Evolutionary conservation across 2,113 vertebrate species (phyloP), one percentile per base, ranked within the genome.

Genomic region (Pedionomus torquatus): DNA sequence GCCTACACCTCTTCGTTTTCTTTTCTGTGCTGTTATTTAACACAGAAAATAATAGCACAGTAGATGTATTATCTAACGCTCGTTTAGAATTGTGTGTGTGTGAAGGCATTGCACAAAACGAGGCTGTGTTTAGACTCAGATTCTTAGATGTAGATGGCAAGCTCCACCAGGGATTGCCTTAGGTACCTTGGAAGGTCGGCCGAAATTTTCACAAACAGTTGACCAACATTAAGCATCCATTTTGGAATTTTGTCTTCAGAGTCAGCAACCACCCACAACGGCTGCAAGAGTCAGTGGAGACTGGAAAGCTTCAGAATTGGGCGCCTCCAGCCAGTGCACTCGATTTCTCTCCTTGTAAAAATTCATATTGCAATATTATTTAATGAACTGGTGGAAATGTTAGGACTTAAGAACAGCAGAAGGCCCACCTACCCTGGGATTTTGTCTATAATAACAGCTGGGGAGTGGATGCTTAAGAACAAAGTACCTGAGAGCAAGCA

Each of bases 31-130:
- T 58, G 69, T 93, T 96, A 82, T 89, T 96, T 97, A 96, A 94
- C 78, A n/a, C 78, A 90, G 85, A 93, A 93, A 95, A 93, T 87
- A 95, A 96, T 84, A 95, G 78, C 93, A 85, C 94, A 95, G 89
- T 89, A 91, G 79, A 82, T 82, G 83, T 93, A 95, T 91, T 95
- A 81, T 93, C 91, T 95, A 87, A 92, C n/a, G 86, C 80, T 78
- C 24, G 3, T 89, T 96, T 88, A 58, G 49, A 89, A 83, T 14
- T 44, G 63, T 48, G 54, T 64, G 71, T 74, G 43, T 58, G 24
- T 75, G 83, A 87, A 95, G 84, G 81, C 89, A 55, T 35, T 82
- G 83, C 86, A 82, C 48, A 71, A 82, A 95, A 93, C 17, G 37
- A 78, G 61, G 52, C 80, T 75, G 82, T 75, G 35, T 83, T 91